Evolutionary conservation across 2,113 vertebrate species (phyloP).

Genomic region (Calyptommatus sinebrachiatus): DNA sequence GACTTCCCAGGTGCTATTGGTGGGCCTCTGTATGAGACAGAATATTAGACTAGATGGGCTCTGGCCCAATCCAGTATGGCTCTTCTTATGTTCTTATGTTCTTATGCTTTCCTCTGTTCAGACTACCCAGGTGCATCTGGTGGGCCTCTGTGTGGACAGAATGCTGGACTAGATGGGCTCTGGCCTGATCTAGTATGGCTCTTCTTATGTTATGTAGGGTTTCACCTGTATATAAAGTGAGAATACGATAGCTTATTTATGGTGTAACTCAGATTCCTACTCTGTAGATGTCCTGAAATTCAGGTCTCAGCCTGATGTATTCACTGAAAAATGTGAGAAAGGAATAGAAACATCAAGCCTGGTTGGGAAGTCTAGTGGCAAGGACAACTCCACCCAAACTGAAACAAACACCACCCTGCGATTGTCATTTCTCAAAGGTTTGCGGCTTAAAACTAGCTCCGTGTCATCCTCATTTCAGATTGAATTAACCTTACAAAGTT

Average conservation of each 20-base stretch:
- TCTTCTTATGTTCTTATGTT: no score
- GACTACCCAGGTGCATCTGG: no score
- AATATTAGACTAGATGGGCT: no score
- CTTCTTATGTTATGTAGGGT: no score
- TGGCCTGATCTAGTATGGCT: no score
- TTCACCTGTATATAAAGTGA: no score
- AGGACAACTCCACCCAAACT: not conserved
- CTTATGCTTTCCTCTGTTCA: no score
- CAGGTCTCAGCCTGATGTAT: not conserved
- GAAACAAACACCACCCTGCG: not conserved
- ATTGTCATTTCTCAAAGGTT: not conserved
- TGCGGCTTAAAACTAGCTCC: conserved; percentile 26
- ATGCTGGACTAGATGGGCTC: no score
- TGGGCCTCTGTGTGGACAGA: no score
- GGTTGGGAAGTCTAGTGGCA: not conserved
- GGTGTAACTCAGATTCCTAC: not conserved
- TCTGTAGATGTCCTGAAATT: not conserved
- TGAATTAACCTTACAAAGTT: not conserved
- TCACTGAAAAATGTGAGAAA: not conserved
- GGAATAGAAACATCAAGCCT: not conserved
- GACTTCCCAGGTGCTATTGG: no score
- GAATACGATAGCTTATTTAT: not conserved
- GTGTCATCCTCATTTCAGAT: not conserved
- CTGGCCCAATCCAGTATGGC: no score
- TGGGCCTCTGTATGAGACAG: no score